A percentile compares a stretch with the other conserved stretches of the same genome.
Evolutionary conservation across 2,888 invertebrate species (phyloP).

Genomic region (Pristionchus japonicus): DNA sequence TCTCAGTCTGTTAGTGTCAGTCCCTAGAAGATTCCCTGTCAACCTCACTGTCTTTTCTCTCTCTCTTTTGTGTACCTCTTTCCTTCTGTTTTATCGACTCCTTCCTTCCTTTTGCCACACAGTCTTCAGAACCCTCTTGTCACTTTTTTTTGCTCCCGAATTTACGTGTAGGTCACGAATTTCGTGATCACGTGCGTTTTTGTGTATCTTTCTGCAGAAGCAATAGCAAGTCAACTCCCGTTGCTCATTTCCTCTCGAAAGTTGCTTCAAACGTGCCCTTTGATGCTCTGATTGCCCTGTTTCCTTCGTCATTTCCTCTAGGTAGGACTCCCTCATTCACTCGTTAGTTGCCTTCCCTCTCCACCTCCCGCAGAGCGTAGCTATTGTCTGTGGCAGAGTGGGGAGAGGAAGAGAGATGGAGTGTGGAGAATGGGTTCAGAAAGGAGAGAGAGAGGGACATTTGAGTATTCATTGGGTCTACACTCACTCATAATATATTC

Average conservation of each 20-base stretch:
- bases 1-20: neutral
- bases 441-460: neutral
- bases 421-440: neutral
- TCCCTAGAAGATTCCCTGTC: neutral
- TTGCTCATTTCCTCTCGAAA: neutral
- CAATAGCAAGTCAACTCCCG: neutral
- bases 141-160: neutral
- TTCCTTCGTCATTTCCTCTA: neutral
- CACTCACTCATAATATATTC: slow-evolving; percentile 35
- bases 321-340: neutral
- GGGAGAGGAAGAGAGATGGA: neutral
- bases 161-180: neutral
- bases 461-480: slow-evolving; percentile 41
- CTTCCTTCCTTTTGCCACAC: neutral
- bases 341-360: neutral
- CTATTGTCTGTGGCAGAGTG: slow-evolving; percentile 10
- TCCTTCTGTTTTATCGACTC: neutral
- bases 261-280: neutral
- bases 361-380: neutral
- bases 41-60: neutral
- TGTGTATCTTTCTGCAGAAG: neutral
- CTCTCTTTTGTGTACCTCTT: neutral
- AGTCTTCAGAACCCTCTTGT: neutral
- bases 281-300: neutral
- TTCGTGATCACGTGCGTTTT: neutral